These are phyloP conservation scores for Venustoraphidia nigricollis DNA, from an alignment of 2,888 invertebrate species.

Conservation along the genomic window DNA sequence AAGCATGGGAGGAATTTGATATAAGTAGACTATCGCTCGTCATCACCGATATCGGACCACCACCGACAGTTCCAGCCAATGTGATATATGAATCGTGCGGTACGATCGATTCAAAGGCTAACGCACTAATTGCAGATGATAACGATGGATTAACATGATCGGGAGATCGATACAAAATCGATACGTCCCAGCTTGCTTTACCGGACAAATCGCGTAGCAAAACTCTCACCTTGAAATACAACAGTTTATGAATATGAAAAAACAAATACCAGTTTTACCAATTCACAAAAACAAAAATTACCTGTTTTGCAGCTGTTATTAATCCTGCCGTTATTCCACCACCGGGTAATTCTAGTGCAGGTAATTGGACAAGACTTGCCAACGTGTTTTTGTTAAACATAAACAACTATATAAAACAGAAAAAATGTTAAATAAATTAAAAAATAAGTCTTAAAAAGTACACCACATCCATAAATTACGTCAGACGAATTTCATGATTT, in stretches of 20 bases:
- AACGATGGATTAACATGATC: slow-evolving; percentile 15
- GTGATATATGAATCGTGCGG: background rate
- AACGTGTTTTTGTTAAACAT: slow-evolving; percentile 71
- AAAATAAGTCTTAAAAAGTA: slow-evolving; percentile 2
- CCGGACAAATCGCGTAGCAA: slow-evolving; percentile 81
- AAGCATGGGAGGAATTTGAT: slow-evolving; percentile 11
- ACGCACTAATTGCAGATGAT: background rate
- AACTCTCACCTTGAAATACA: slow-evolving; percentile 43
- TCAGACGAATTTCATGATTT: too few relatives aligned
- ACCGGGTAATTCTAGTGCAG: slow-evolving; percentile 65
- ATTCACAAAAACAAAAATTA: slow-evolving; percentile 9
- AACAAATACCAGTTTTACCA: slow-evolving; percentile 23
- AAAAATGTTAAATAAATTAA: slow-evolving; percentile 4
- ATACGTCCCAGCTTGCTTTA: slow-evolving; percentile 93
- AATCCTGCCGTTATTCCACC: slow-evolving; percentile 63
- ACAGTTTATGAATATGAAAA: background rate
- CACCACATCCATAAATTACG: too few relatives aligned
- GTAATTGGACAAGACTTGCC: slow-evolving; percentile 78
- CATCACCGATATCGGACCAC: background rate
- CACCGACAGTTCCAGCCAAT: background rate
- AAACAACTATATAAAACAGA: slow-evolving; percentile 48
- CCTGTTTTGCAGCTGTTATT: slow-evolving; percentile 63
- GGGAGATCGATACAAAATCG: slow-evolving; percentile 72
- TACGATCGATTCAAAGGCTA: background rate
- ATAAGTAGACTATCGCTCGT: slow-evolving; percentile 4